These are phyloP conservation scores for Pungitius pungitius DNA, from an alignment of 2,113 vertebrate genomes.

Conservation along the genomic window DNA sequence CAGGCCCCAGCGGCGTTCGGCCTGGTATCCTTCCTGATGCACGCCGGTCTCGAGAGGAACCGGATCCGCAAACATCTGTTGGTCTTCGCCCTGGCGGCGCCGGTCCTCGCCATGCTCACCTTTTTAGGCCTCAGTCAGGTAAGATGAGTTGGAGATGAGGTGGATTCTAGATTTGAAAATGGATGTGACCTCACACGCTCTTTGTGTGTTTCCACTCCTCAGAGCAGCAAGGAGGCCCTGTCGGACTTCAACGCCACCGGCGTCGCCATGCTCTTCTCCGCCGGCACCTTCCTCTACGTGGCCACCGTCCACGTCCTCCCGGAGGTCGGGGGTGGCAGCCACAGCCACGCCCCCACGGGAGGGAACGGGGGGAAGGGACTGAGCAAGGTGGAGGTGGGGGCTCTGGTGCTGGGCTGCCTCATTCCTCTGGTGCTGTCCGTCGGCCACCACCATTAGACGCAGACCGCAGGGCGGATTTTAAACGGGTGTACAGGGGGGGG, in stretches of 20 bases:
- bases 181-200: not conserved
- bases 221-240: constrained; percentile 99
- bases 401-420: constrained; percentile 94
- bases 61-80: constrained; percentile 96
- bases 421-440: constrained; percentile 94
- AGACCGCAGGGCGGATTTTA: not conserved
- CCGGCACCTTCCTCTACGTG: constrained; percentile 98
- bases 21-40: constrained; percentile 98
- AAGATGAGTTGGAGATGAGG: constrained; percentile 3
- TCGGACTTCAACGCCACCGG: constrained; percentile 97
- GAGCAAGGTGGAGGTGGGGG: constrained; percentile 91
- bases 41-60: constrained; percentile 96
- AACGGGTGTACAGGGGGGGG: constrained; percentile 29
- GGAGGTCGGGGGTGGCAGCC: constrained; percentile 92
- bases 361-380: constrained; percentile 88
- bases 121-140: constrained; percentile 97
- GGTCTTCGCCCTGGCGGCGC: constrained; percentile 94
- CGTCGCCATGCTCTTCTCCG: constrained; percentile 98
- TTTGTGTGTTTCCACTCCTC: constrained; percentile 43
- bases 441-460: constrained; percentile 92
- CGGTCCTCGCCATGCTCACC: constrained; percentile 93
- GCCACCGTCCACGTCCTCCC: constrained; percentile 98
- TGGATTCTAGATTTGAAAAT: not conserved
- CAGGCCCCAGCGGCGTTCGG: constrained; percentile 98
- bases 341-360: constrained; percentile 88